A percentile compares a stretch with the other conserved stretches of the same genome.
Evolutionary conservation across 2,888 invertebrate species (phyloP).

Genomic region (Malachius bipustulatus): DNA sequence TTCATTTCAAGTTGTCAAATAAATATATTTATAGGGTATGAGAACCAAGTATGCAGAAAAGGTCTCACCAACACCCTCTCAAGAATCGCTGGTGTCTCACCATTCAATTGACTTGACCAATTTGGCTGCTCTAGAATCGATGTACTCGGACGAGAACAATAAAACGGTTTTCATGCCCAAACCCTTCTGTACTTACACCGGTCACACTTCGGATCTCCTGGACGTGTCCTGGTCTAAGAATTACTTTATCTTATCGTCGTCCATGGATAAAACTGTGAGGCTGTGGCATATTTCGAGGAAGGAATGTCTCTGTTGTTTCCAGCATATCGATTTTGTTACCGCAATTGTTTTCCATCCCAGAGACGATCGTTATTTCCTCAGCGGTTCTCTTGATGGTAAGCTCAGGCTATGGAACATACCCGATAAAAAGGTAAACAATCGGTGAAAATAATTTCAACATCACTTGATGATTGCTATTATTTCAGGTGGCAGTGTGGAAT

Average conservation of each 20-base stretch:
- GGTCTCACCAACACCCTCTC: conserved; percentile 85
- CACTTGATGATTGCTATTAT: conserved; percentile 7
- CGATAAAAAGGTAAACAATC: conserved; percentile 85
- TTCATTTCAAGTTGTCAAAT: too few relatives aligned
- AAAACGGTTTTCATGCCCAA: conserved; percentile 69
- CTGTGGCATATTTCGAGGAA: conserved; percentile 96
- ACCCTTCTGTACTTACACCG: conserved; percentile 86
- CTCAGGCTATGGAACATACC: conserved; percentile 98
- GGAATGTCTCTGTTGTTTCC: conserved; percentile 97
- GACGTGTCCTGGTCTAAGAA: conserved; percentile 99
- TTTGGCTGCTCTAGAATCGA: conserved; percentile 45
- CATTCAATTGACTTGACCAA: conserved; percentile 51
- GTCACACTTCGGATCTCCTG: conserved; percentile 90
- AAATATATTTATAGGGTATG: conserved; percentile 57
- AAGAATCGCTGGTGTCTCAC: conserved; percentile 78
- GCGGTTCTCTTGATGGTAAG: conserved; percentile 96
- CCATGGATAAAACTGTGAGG: conserved; percentile 96
- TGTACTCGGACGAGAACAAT: conserved; percentile 47
- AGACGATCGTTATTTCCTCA: conserved; percentile 83
- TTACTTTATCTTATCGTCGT: conserved; percentile 93
- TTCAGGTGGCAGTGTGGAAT: conserved; percentile 87
- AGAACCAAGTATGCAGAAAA: conserved; percentile 89
- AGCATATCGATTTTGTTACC: conserved; percentile 98
- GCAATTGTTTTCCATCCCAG: conserved; percentile 97
- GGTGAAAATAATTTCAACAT: not conserved